phyloP scores from a whole-genome alignment of 2,797 vertebrate species.

The Eulemur rubriventer region DNA sequence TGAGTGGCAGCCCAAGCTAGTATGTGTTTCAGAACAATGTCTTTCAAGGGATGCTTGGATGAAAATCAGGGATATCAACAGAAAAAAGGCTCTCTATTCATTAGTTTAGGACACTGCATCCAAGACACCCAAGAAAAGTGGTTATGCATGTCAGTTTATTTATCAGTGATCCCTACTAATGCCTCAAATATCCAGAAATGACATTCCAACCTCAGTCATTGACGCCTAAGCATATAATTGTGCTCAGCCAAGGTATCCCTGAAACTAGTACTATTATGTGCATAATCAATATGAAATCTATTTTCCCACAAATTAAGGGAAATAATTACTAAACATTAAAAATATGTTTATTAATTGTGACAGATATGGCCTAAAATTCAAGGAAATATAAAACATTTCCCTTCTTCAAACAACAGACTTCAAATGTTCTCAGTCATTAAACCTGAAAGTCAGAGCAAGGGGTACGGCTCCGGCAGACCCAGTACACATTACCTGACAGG shows the following conservation, averaged over 20 bases:
- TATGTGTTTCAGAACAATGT: background rate
- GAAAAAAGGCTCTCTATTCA: background rate
- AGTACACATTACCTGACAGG: background rate
- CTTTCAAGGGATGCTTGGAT: background rate
- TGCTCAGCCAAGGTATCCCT: background rate
- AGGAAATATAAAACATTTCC: background rate
- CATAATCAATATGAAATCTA: background rate
- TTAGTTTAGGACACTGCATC: background rate
- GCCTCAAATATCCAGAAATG: background rate
- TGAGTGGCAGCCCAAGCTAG: background rate
- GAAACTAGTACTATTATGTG: background rate
- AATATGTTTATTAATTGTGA: background rate
- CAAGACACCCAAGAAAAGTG: background rate
- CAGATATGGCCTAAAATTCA: background rate
- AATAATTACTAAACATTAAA: background rate
- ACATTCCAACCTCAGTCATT: background rate
- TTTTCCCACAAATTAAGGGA: background rate
- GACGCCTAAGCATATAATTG: background rate
- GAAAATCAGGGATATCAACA: background rate
- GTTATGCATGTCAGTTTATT: background rate
- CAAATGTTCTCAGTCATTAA: background rate
- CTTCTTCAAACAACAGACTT: background rate
- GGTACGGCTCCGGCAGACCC: background rate
- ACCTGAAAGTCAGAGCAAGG: background rate
- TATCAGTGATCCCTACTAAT: background rate